A percentile compares a stretch with the other conserved stretches of the same genome.
These are phyloP conservation scores for Deilephila elpenor DNA, from an alignment of 2,888 invertebrate species.

Conservation along the genomic window DNA sequence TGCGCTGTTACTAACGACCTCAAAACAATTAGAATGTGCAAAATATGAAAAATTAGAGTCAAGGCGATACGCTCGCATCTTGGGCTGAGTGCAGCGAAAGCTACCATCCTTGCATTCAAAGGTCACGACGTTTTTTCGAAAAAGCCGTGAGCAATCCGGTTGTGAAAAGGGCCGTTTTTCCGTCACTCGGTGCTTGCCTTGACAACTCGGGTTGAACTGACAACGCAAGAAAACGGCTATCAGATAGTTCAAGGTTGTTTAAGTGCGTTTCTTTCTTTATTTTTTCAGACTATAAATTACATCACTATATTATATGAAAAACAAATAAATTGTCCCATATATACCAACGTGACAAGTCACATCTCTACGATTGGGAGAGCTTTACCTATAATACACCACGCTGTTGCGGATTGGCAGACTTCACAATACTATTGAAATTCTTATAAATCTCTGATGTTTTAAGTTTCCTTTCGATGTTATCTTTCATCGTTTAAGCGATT, in stretches of 20 bases:
- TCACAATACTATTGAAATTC: too few species aligned
- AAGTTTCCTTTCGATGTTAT: too few species aligned
- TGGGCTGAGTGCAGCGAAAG: conserved; percentile 2
- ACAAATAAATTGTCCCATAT: too few species aligned
- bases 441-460: too few species aligned
- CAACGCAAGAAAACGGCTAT: neutral
- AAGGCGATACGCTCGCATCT: conserved; percentile 1
- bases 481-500: too few species aligned
- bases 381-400: too few species aligned
- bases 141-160: conserved; percentile 7
- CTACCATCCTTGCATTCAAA: conserved; percentile 14
- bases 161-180: neutral
- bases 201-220: conserved; percentile 16
- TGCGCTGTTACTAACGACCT: neutral
- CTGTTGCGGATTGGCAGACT: too few species aligned
- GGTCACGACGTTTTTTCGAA: conserved; percentile 7
- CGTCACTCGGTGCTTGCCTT: neutral
- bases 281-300: neutral
- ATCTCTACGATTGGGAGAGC: too few species aligned
- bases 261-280: neutral
- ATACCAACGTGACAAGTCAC: too few species aligned
- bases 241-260: conserved; percentile 7
- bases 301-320: neutral
- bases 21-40: neutral
- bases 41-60: neutral